Conservation (phyloP, 2,888 invertebrate genomes). For the Drosophila subquinaria region DNA sequence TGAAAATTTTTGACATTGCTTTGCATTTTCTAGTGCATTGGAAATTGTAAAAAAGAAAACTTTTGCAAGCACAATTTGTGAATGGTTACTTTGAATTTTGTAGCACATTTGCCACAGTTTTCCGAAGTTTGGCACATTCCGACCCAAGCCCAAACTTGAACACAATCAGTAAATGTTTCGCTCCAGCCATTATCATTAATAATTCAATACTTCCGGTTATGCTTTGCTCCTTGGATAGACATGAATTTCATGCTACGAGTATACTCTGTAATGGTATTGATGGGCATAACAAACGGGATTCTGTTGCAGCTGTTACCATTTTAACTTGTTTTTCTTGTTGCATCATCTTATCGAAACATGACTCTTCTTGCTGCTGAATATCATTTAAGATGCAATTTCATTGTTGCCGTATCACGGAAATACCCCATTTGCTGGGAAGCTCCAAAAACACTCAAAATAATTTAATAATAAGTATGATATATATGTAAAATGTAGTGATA, state of each 20-base stretch:
- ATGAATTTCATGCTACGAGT: neutral
- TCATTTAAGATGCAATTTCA: constrained; percentile 13
- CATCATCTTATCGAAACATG: neutral
- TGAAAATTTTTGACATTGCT: constrained; percentile 16
- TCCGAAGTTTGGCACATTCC: constrained; percentile 11
- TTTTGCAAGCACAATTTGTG: constrained; percentile 18
- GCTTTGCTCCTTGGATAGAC: constrained; percentile 3
- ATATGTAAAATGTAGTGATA: too few species aligned
- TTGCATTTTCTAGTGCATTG: constrained; percentile 16
- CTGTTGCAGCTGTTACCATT: neutral
- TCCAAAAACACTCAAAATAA: neutral
- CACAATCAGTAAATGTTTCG: constrained; percentile 26
- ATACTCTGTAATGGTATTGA: constrained; percentile 11
- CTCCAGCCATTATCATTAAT: constrained; percentile 26
- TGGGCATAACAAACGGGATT: constrained; percentile 11
- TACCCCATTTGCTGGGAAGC: too few species aligned
- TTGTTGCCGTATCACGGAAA: neutral
- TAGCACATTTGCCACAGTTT: constrained; percentile 19
- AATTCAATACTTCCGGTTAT: constrained; percentile 15
- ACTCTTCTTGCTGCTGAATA: neutral
- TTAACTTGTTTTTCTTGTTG: constrained; percentile 3
- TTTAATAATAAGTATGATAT: too few species aligned
- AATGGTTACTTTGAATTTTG: constrained; percentile 15
- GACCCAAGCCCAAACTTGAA: constrained; percentile 9
- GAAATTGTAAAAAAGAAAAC: constrained; percentile 8